Conservation (phyloP, 1,140 invertebrate genomes). For the Forficula auricularia region DNA sequence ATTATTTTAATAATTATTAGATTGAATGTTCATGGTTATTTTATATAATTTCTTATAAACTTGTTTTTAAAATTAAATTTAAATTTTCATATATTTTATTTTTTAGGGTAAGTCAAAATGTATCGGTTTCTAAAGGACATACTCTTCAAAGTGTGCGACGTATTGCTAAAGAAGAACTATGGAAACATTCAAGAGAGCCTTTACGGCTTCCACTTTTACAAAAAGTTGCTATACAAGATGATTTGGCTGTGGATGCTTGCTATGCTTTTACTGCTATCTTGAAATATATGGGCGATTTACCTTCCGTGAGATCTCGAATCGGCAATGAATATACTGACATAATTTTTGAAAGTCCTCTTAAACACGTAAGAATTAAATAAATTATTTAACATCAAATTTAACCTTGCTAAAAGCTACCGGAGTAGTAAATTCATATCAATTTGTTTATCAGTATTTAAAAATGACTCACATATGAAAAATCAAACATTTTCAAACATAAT, state of each 20-base stretch:
- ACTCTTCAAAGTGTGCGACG: slow-evolving; percentile 43
- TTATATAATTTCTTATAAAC: neutral
- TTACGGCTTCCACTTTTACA: slow-evolving; percentile 71
- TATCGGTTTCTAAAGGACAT: slow-evolving; percentile 37
- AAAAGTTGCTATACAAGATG: slow-evolving; percentile 57
- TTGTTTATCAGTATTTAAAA: slow-evolving; percentile 1
- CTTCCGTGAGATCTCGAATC: slow-evolving; percentile 47
- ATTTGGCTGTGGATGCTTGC: slow-evolving; percentile 53
- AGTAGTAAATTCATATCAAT: neutral
- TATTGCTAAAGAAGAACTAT: slow-evolving; percentile 44
- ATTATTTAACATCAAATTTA: neutral
- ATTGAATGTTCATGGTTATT: too few species aligned
- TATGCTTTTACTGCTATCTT: slow-evolving; percentile 61
- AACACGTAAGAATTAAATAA: slow-evolving; percentile 37
- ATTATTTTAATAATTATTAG: too few species aligned
- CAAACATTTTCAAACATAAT: too few species aligned
- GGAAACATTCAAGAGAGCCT: slow-evolving; percentile 68
- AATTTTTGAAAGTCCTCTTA: slow-evolving; percentile 67
- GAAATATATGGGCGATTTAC: slow-evolving; percentile 93
- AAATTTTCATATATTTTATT: neutral
- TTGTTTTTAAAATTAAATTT: neutral
- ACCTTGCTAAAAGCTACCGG: too few species aligned
- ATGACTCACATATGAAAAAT: too few species aligned
- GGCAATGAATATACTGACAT: slow-evolving; percentile 69
- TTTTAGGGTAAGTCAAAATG: slow-evolving; percentile 40